Evolutionary conservation across 1,140 invertebrate species (phyloP).

Genomic region (Apis mellifera): DNA sequence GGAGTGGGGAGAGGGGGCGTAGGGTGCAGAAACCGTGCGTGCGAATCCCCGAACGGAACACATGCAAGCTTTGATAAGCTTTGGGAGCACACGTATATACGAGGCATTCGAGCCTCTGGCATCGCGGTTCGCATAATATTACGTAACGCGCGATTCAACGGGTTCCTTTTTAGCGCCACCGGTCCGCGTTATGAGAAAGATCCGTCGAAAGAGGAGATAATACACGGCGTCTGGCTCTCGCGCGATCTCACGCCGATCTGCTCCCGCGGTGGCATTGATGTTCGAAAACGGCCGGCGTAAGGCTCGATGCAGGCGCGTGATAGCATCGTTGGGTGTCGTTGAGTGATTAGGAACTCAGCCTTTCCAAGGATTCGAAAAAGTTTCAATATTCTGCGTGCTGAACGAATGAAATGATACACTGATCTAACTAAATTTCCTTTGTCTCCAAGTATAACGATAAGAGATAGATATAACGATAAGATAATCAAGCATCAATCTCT

Average conservation of each 20-base stretch:
- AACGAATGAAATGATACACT: no score
- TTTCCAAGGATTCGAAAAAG: background rate
- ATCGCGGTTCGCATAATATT: slow-evolving; percentile 73
- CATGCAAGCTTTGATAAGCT: slow-evolving; percentile 79
- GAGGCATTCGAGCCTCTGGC: slow-evolving; percentile 67
- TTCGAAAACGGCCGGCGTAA: background rate
- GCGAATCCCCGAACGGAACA: slow-evolving; percentile 76
- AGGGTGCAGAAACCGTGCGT: slow-evolving; percentile 71
- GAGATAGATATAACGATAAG: no score
- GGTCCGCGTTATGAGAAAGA: slow-evolving; percentile 43
- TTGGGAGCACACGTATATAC: slow-evolving; percentile 67
- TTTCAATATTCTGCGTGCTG: no score
- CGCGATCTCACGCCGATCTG: slow-evolving; percentile 39
- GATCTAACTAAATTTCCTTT: no score
- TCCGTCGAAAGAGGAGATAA: slow-evolving; percentile 31
- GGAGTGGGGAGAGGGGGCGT: slow-evolving; percentile 29
- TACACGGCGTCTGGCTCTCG: slow-evolving; percentile 39
- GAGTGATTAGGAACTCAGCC: background rate
- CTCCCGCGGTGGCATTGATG: slow-evolving; percentile 17
- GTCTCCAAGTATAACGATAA: no score
- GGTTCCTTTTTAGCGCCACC: slow-evolving; percentile 49
- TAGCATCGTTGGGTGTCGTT: background rate
- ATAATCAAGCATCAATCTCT: no score
- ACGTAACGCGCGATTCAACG: slow-evolving; percentile 69
- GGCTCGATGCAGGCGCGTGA: background rate